Percentiles rank a stretch among this genome's conserved stretches.
phyloP scores from a whole-genome alignment of 2,113 vertebrate species.

The Marcusenius ussheri region DNA sequence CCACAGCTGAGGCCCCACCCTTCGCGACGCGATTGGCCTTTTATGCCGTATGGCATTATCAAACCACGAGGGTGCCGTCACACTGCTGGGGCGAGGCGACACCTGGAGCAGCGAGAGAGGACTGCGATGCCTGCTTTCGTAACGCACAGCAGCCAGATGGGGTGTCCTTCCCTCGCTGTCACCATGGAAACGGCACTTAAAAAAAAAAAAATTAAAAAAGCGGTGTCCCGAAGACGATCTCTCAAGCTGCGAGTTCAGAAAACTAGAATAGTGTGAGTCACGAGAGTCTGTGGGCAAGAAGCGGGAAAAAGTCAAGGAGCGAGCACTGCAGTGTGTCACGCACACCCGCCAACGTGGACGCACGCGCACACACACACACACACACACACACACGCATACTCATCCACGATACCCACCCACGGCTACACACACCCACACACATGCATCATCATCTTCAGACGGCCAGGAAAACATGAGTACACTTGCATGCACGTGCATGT shows the following conservation, averaged over 20 bases:
- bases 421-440: neutral
- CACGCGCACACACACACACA: neutral
- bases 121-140: neutral
- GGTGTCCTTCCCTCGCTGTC: neutral
- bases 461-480: neutral
- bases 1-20: neutral
- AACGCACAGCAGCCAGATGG: neutral
- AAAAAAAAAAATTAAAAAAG: too few relatives aligned
- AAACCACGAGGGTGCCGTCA: neutral
- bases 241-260: neutral
- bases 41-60: neutral
- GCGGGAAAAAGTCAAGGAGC: neutral
- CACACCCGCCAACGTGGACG: neutral
- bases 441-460: neutral
- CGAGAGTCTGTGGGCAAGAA: neutral
- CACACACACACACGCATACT: neutral
- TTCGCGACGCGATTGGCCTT: neutral
- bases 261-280: slow-evolving; percentile 10
- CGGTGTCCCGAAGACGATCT: neutral
- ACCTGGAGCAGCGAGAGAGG: neutral
- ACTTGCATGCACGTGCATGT: too few relatives aligned
- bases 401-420: neutral
- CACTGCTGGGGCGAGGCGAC: neutral
- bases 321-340: neutral
- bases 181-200: slow-evolving; percentile 7